Conservation (phyloP, 2,797 vertebrate genomes). For the Aplochiton taeniatus region DNA sequence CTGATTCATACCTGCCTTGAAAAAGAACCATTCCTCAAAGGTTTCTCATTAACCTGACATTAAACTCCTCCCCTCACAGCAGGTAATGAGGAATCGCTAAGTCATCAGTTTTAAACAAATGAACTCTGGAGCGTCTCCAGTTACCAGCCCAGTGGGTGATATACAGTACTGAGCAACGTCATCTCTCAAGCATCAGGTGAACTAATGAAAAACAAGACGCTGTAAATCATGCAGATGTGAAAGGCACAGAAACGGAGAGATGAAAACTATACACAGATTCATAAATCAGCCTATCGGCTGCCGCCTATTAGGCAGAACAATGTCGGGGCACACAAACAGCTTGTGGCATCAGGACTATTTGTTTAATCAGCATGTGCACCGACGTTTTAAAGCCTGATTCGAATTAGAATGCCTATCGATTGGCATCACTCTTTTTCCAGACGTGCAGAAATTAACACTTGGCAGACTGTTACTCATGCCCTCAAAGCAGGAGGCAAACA, state of each 20-base stretch:
- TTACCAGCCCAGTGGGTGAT: constrained; percentile 13
- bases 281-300: constrained; percentile 33
- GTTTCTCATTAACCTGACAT: constrained; percentile 37
- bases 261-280: constrained; percentile 13
- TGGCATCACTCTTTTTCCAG: constrained; percentile 28
- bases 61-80: constrained; percentile 25
- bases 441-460: not conserved
- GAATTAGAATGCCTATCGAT: constrained; percentile 28
- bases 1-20: not conserved
- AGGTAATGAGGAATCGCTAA: constrained; percentile 39
- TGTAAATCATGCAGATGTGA: constrained; percentile 42
- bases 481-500: not conserved
- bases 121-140: constrained; percentile 29
- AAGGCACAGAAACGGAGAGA: constrained; percentile 35
- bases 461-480: not conserved
- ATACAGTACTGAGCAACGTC: constrained; percentile 24
- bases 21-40: constrained; percentile 27
- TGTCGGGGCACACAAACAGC: constrained; percentile 21
- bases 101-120: constrained; percentile 39
- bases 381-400: constrained; percentile 26
- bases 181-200: constrained; percentile 38
- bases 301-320: constrained; percentile 23
- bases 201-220: constrained; percentile 42
- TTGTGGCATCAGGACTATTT: constrained; percentile 25
- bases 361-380: constrained; percentile 40